Evolutionary conservation across 2,797 vertebrate species (phyloP).

Genomic region (Galago senegalensis): DNA sequence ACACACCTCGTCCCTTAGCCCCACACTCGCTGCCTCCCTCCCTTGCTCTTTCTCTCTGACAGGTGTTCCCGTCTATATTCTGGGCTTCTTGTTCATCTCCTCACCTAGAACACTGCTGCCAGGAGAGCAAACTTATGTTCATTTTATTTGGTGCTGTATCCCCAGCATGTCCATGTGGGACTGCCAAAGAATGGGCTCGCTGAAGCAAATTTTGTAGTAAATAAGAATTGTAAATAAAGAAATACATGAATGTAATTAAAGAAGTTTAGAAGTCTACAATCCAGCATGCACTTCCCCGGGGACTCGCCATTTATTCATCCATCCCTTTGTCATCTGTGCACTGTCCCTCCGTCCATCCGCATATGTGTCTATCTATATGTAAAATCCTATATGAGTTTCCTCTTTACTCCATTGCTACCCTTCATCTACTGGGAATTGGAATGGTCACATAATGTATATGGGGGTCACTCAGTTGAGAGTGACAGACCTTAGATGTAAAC

Average conservation of each 20-base stretch:
- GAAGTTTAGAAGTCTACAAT: neutral
- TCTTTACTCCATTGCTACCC: neutral
- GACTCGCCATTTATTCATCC: neutral
- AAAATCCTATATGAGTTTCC: neutral
- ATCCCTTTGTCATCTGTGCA: no score
- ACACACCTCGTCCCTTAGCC: neutral
- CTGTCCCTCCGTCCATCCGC: rapidly evolving
- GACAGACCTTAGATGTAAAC: neutral
- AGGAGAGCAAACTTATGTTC: neutral
- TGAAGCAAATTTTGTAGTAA: neutral
- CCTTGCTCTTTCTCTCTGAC: neutral
- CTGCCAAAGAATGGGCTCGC: neutral
- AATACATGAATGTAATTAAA: no score
- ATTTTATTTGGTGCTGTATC: neutral
- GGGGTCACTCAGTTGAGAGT: neutral
- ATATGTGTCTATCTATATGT: rapidly evolving
- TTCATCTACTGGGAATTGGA: neutral
- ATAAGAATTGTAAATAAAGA: neutral
- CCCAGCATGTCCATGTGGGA: neutral
- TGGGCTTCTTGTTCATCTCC: neutral
- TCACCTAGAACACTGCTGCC: neutral
- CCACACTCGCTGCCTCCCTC: neutral
- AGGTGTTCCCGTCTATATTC: neutral
- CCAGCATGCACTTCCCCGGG: rapidly evolving
- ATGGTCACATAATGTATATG: neutral